phyloP scores from a whole-genome alignment of 2,113 vertebrate species.

The Vulpes lagopus region DNA sequence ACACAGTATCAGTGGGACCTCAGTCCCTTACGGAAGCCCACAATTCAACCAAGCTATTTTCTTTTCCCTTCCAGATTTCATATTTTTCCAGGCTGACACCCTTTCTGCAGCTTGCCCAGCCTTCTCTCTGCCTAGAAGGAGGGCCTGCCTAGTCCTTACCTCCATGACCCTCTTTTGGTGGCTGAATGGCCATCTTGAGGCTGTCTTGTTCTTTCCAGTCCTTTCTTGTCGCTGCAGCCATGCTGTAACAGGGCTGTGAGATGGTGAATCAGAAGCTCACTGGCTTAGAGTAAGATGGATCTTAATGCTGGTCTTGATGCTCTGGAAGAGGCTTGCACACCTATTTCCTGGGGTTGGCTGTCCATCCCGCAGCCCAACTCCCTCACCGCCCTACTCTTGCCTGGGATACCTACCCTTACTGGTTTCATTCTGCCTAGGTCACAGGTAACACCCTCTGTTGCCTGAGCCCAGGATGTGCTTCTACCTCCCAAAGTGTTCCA shows the following conservation, averaged over 20 bases:
- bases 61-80: not conserved
- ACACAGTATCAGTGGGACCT: rapidly evolving
- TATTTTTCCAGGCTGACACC: not conserved
- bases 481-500: not conserved
- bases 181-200: not conserved
- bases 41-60: not conserved
- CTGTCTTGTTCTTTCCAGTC: not conserved
- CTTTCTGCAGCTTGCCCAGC: not conserved
- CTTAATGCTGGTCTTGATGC: not conserved
- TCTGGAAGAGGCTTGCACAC: not conserved
- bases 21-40: not conserved
- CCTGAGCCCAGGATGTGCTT: not conserved
- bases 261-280: not conserved
- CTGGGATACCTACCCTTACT: too few species aligned
- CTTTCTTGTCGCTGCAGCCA: not conserved
- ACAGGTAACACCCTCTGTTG: not conserved
- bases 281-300: not conserved
- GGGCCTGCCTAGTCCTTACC: not conserved
- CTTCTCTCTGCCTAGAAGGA: not conserved
- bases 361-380: not conserved
- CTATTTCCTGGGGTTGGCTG: not conserved
- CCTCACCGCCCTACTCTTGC: too few species aligned
- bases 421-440: not conserved
- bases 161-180: not conserved
- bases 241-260: rapidly evolving